phyloP scores from a whole-genome alignment of 2,797 vertebrate genomes.

The Centroberyx gerrardi region DNA sequence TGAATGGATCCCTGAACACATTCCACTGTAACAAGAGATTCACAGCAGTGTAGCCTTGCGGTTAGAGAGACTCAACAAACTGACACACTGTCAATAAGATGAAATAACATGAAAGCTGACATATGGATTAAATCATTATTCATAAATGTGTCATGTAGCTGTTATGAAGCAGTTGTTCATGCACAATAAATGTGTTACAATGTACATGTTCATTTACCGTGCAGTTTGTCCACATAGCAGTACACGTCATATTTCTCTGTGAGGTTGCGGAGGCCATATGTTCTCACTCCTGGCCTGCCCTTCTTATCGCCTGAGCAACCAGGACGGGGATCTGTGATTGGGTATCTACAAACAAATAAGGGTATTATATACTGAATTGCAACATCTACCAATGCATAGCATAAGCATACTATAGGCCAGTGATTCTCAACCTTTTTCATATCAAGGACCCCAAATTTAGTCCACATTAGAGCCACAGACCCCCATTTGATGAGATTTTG shows the following conservation, averaged over 20 bases:
- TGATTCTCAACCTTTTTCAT: background rate
- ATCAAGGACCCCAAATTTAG: no score
- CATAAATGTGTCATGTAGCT: no score
- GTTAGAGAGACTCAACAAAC: no score
- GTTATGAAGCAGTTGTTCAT: background rate
- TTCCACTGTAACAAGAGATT: no score
- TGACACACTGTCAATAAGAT: no score
- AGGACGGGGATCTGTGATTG: slow-evolving; percentile 89
- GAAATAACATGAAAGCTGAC: background rate
- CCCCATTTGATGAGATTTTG: no score
- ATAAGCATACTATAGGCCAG: slow-evolving; percentile 6
- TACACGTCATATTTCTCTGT: slow-evolving; percentile 93
- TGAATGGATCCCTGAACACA: no score
- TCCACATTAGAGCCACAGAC: no score
- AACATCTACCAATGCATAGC: background rate
- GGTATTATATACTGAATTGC: background rate
- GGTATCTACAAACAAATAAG: slow-evolving; percentile 85
- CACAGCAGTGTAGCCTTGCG: no score
- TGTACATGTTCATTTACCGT: slow-evolving; percentile 83
- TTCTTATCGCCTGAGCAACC: slow-evolving; percentile 92
- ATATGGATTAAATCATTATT: no score
- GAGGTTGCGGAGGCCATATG: slow-evolving; percentile 89
- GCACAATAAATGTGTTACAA: background rate
- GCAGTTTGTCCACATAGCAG: slow-evolving; percentile 90
- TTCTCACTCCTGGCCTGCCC: slow-evolving; percentile 90